Conservation (phyloP, 2,113 vertebrate species). For the Lophius piscatorius region DNA sequence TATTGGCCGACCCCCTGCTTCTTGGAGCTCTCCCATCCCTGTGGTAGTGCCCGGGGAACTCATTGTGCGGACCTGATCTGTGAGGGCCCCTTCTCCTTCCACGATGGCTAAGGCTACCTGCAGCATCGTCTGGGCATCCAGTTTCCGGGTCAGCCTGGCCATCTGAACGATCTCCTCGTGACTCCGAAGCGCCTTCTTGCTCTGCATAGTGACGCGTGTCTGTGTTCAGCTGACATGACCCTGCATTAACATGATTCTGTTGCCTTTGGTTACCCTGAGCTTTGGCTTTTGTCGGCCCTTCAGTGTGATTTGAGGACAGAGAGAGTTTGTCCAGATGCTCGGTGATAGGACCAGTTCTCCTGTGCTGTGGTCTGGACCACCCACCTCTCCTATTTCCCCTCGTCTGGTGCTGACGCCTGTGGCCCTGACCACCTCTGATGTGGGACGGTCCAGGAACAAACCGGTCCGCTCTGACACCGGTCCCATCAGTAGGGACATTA, state of each 20-base stretch:
- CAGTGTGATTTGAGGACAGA: constrained; percentile 51
- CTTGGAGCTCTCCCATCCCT: constrained; percentile 56
- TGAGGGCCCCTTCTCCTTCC: constrained; percentile 63
- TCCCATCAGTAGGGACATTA: neutral
- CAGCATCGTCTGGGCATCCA: constrained; percentile 2
- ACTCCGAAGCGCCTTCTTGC: neutral
- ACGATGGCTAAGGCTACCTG: constrained; percentile 16
- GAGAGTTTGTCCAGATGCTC: constrained; percentile 62
- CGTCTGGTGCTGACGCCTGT: constrained; percentile 42
- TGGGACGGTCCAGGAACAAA: constrained; percentile 8
- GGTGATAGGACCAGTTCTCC: constrained; percentile 28
- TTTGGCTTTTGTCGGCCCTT: constrained; percentile 17
- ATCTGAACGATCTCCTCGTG: neutral
- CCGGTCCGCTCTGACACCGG: constrained; percentile 12
- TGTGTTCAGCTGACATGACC: neutral
- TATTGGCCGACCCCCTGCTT: constrained; percentile 42
- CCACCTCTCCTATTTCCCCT: constrained; percentile 61
- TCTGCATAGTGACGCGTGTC: neutral
- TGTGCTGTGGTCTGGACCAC: constrained; percentile 36
- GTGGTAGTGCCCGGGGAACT: constrained; percentile 29
- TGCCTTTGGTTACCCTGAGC: constrained; percentile 6
- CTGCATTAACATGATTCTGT: constrained; percentile 9
- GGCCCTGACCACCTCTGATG: constrained; percentile 39
- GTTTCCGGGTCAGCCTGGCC: constrained; percentile 16
- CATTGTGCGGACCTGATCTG: neutral